phyloP scores from a whole-genome alignment of 1,140 invertebrate species.

The Drosophila watanabei region DNA sequence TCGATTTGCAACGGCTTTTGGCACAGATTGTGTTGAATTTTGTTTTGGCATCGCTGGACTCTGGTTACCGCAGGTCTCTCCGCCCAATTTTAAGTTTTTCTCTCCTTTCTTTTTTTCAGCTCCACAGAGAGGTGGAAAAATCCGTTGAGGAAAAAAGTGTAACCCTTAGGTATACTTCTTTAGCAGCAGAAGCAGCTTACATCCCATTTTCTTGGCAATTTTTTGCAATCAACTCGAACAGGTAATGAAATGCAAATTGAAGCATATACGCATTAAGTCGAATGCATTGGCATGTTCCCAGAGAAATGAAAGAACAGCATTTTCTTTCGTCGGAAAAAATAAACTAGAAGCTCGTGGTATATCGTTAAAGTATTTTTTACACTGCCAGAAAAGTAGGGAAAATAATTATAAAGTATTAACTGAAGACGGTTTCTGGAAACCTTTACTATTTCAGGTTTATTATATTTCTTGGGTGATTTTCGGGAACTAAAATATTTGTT shows the following conservation, averaged over 20 bases:
- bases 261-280: constrained; percentile 52
- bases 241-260: constrained; percentile 76
- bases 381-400: neutral
- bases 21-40: constrained; percentile 72
- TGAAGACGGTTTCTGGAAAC: neutral
- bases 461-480: neutral
- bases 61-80: constrained; percentile 22
- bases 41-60: constrained; percentile 47
- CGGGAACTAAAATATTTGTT: neutral
- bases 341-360: neutral
- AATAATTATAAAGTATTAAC: neutral
- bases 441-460: neutral
- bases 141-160: constrained; percentile 1
- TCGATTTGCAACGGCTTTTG: constrained; percentile 79
- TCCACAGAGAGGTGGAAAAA: neutral
- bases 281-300: constrained; percentile 22
- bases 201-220: constrained; percentile 20
- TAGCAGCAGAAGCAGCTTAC: neutral
- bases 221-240: constrained; percentile 53
- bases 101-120: neutral
- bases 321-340: neutral
- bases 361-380: neutral
- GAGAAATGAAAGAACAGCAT: constrained; percentile 31
- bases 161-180: neutral
- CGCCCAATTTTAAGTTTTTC: neutral